These are phyloP conservation scores for Leucania comma DNA, from an alignment of 2,888 invertebrate species.

Conservation along the genomic window DNA sequence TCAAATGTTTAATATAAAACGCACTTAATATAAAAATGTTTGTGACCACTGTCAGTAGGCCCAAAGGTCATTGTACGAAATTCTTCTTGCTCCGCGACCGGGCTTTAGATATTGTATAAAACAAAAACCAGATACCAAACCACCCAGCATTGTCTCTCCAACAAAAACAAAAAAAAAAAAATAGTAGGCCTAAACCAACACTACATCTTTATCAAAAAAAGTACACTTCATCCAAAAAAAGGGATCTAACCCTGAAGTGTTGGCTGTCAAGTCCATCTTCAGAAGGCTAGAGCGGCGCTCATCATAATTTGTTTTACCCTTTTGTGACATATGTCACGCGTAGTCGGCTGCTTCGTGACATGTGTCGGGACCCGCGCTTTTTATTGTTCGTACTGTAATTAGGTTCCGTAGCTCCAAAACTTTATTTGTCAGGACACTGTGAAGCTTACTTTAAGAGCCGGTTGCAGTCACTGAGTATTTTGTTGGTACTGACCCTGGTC, in stretches of 20 bases:
- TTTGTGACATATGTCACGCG: slow-evolving; percentile 52
- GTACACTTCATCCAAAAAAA: slow-evolving; percentile 31
- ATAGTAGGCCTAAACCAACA: slow-evolving; percentile 2
- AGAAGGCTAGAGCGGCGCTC: slow-evolving; percentile 34
- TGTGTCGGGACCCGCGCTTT: slow-evolving; percentile 38
- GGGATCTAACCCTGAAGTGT: slow-evolving; percentile 34
- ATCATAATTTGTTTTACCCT: slow-evolving; percentile 62
- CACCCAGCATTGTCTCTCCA: slow-evolving; percentile 4
- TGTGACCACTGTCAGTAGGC: too few species aligned
- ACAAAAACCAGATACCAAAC: not conserved
- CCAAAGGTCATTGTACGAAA: too few species aligned
- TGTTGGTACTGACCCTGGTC: too few species aligned
- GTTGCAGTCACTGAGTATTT: too few species aligned
- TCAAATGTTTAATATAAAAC: too few species aligned
- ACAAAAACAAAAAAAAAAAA: slow-evolving; percentile 1
- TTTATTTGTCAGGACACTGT: slow-evolving; percentile 30
- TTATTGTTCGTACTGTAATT: slow-evolving; percentile 49
- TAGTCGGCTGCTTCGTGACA: slow-evolving; percentile 45
- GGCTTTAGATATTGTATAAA: not conserved
- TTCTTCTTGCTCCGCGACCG: too few species aligned
- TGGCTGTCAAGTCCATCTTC: slow-evolving; percentile 33
- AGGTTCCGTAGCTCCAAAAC: slow-evolving; percentile 15
- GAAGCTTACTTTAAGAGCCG: slow-evolving; percentile 1
- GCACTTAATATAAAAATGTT: too few species aligned
- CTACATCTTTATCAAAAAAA: slow-evolving; percentile 36